Percentiles rank a stretch among this genome's conserved stretches.
Conservation (phyloP, 2,113 vertebrate genomes). For the Salvator merianae region DNA sequence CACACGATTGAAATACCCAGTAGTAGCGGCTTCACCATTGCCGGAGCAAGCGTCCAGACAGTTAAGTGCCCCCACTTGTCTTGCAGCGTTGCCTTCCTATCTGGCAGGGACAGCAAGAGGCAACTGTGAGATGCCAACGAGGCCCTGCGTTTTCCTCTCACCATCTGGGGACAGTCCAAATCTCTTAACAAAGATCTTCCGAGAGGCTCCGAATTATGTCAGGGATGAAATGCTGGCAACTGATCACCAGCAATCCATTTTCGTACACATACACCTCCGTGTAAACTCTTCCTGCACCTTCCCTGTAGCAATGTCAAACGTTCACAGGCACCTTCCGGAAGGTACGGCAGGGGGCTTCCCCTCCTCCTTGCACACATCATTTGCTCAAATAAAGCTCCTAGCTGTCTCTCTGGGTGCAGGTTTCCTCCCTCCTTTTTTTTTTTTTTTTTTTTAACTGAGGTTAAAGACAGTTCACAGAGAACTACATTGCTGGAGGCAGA, state of each 20-base stretch:
- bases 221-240: not conserved
- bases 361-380: not conserved
- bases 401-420: not conserved
- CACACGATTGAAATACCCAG: too few species aligned
- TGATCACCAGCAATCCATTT: not conserved
- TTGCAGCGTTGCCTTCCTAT: too few species aligned
- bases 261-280: not conserved
- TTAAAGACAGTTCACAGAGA: constrained; percentile 16
- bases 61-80: too few species aligned
- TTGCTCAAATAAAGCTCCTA: not conserved
- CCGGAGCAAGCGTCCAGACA: too few species aligned
- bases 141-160: too few species aligned
- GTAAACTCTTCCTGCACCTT: not conserved
- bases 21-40: too few species aligned
- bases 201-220: not conserved
- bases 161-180: too few species aligned
- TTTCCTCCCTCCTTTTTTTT: too few species aligned
- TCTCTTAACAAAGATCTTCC: too few species aligned
- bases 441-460: not conserved
- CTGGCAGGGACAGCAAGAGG: too few species aligned
- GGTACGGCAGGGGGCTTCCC: not conserved
- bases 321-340: not conserved
- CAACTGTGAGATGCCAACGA: too few species aligned
- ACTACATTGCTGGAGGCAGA: not conserved
- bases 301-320: not conserved